phyloP scores from a whole-genome alignment of 2,113 vertebrate species.

The Genyomyrus donnyi region DNA sequence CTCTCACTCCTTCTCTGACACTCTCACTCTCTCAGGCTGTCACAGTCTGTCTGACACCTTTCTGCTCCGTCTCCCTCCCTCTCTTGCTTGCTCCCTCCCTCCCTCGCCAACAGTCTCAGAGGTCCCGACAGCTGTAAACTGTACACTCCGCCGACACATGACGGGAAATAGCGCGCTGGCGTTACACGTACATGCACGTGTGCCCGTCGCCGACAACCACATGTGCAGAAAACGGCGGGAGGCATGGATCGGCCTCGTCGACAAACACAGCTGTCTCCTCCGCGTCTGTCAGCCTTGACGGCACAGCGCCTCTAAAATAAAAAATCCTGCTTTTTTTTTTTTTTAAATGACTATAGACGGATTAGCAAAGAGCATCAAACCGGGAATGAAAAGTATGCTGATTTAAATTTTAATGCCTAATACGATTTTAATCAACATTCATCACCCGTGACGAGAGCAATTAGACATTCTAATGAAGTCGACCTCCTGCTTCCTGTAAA shows the following conservation, averaged over 20 bases:
- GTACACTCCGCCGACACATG: not conserved
- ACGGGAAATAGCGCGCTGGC: not conserved
- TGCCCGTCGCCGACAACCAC: not conserved
- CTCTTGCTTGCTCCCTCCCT: not conserved
- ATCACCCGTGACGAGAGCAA: conserved; percentile 20
- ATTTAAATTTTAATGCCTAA: conserved; percentile 24
- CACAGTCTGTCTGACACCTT: not conserved
- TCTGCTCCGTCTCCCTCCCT: not conserved
- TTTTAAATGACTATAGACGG: conserved; percentile 1
- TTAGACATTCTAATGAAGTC: conserved; percentile 23
- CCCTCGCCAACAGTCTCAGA: not conserved
- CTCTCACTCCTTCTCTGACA: not conserved
- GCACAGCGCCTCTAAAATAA: not conserved
- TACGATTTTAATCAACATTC: conserved; percentile 23
- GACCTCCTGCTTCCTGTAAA: conserved; percentile 15
- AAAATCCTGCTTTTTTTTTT: not conserved
- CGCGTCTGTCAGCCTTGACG: not conserved
- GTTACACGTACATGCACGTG: not conserved
- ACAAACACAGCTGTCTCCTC: not conserved
- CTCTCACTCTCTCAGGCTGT: not conserved
- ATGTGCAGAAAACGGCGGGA: not conserved
- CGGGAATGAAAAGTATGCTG: conserved; percentile 1
- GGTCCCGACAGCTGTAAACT: not conserved
- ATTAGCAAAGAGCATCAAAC: conserved; percentile 18
- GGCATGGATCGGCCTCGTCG: not conserved